phyloP scores from a whole-genome alignment of 2,113 vertebrate species.

The Pionites leucogaster region DNA sequence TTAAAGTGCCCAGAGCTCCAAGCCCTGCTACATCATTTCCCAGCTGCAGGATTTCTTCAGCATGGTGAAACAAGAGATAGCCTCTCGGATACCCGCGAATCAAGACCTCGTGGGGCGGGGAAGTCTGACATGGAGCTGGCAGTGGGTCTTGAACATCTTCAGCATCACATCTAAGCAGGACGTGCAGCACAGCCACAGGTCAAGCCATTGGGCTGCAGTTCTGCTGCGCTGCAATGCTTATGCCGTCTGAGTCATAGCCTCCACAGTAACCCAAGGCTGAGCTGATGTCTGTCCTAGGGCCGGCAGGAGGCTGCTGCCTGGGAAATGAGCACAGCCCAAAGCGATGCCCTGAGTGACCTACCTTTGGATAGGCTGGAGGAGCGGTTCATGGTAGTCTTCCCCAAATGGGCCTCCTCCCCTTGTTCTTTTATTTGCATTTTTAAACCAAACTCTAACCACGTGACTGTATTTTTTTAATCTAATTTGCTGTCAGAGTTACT shows the following conservation, averaged over 20 bases:
- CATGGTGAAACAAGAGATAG: fast-evolving
- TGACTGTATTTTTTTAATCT: slow-evolving; percentile 5
- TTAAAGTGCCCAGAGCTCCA: background rate
- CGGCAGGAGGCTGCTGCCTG: background rate
- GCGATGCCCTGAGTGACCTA: background rate
- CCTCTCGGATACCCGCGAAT: background rate
- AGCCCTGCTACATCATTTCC: background rate
- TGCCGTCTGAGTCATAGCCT: fast-evolving
- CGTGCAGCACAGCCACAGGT: background rate
- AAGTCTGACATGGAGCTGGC: background rate
- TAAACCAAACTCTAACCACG: slow-evolving; percentile 9
- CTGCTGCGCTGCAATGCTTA: background rate
- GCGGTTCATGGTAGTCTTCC: background rate
- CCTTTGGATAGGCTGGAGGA: background rate
- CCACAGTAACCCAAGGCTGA: background rate
- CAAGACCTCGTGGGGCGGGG: background rate
- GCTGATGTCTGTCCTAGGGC: background rate
- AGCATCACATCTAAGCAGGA: background rate
- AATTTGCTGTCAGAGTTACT: slow-evolving; percentile 38
- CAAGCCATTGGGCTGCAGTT: fast-evolving
- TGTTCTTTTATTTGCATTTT: slow-evolving; percentile 49
- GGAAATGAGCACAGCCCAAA: background rate
- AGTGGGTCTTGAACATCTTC: background rate
- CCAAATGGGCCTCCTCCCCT: background rate
- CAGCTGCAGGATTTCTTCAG: background rate